Base-by-base conservation (phyloP, 2,113 vertebrate species). In the Nettapus auritus region DNA sequence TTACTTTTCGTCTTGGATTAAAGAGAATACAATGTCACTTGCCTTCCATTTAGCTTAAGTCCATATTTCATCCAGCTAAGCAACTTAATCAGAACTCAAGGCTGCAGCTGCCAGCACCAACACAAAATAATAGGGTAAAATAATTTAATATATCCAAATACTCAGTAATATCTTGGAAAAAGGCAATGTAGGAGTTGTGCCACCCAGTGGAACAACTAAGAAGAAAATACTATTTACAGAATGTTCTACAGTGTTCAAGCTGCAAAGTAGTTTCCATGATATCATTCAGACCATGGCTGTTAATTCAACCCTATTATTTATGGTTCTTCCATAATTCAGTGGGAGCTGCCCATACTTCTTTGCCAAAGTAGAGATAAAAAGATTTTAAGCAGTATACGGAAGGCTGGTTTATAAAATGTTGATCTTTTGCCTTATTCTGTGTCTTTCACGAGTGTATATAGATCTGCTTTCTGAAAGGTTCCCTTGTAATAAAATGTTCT, bases 171-270 rank as follows among this genome's bases (percentile, higher is more conserved):
- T 38, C 23, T 86, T 81, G 78, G 74, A 59, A 88, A 93, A 93
- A 94, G 69, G 88, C 53, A 90, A 36, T 67, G 93, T 83, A 94
- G 73, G 59, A 90, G 92, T 94, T 96, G 92, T 96, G 94, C 96
- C 93, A 96, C 96, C 93, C 95, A 93, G 94, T 95, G 95, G 94
- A 97, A 94, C 22, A 95, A 92, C 73, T 76, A 95, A 73, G 90
- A 94, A 93, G 66, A 95, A 94, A 96, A 73, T 90, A 75, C 11
- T 62, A 18, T 68, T 23, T 64, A 86, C 14, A 83, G 60, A 82
- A 78, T 80, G 22, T 60, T 77, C n/a, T 68, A 8, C 64, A 42
- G 25, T 60, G 40, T 25, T 93, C 25, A 86, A 75, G 34, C 26
- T 83, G 59, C 60, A 64, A 42, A 87, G 60, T 60, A 57, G 20